Evolutionary conservation across 2,888 invertebrate genomes (phyloP).

Genomic region (Drosophila aldrichi): DNA sequence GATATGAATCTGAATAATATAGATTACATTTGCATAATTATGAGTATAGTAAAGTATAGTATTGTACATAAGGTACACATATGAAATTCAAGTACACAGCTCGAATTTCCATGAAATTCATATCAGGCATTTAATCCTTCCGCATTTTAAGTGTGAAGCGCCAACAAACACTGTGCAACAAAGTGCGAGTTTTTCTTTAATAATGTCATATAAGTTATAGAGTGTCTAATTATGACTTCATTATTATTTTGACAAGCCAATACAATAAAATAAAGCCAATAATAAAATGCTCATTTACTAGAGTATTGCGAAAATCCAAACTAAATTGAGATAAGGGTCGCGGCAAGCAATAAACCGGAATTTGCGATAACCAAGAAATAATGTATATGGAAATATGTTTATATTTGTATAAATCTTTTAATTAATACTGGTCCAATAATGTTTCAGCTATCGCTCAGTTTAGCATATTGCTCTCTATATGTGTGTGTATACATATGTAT

Average conservation of each 20-base stretch:
- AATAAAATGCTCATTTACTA: not conserved
- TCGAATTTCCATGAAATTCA: not conserved
- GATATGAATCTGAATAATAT: not conserved
- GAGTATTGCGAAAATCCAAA: not conserved
- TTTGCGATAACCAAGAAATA: not conserved
- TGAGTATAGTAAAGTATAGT: not conserved
- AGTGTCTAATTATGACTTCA: not conserved
- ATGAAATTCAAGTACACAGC: not conserved
- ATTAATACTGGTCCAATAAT: not conserved
- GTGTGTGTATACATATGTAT: too few species aligned
- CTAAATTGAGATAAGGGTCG: not conserved
- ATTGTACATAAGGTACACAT: not conserved
- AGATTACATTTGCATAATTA: not conserved
- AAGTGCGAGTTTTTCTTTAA: constrained; percentile 4
- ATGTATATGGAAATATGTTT: not conserved
- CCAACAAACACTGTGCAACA: constrained; percentile 2
- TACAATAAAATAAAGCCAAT: not conserved
- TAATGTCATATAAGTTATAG: not conserved
- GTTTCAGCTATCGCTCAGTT: not conserved
- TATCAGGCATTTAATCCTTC: not conserved
- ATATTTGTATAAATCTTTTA: not conserved
- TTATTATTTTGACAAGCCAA: not conserved
- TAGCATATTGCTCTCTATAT: not conserved
- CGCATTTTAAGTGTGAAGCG: not conserved
- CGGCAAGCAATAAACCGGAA: not conserved